phyloP scores from a whole-genome alignment of 37 sponge, comb jelly and placozoan species.

The Geodia barretti region DNA sequence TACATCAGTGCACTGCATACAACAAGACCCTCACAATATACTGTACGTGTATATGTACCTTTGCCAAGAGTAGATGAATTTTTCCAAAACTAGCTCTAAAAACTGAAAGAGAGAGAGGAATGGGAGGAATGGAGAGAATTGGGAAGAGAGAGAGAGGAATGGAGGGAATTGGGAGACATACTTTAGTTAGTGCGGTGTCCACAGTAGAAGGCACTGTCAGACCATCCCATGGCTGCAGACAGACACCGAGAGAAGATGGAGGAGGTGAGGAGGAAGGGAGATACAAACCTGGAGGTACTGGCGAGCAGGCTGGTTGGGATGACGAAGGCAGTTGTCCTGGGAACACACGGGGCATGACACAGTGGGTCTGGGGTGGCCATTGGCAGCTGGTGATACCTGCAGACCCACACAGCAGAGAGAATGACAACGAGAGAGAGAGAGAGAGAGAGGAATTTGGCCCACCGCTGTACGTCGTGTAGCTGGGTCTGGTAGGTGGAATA shows the following conservation, averaged over 20 bases:
- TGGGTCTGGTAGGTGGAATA: constrained; percentile 6
- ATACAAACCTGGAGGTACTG: constrained; percentile 13
- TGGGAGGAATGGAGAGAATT: not conserved
- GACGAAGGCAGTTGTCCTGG: constrained; percentile 1
- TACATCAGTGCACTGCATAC: too few relatives aligned
- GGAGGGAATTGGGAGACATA: not conserved
- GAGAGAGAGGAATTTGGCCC: not conserved
- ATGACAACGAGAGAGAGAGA: not conserved
- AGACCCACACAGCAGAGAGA: not conserved
- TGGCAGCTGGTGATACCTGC: not conserved
- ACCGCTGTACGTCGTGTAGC: not conserved
- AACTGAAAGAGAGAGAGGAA: constrained; percentile 27
- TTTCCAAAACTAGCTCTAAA: constrained; percentile 54
- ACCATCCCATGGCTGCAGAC: constrained; percentile 48
- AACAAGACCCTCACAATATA: too few relatives aligned
- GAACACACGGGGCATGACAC: constrained; percentile 18
- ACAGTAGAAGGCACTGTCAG: constrained; percentile 23
- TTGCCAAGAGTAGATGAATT: constrained; percentile 68
- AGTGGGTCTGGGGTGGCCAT: not conserved
- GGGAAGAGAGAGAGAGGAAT: not conserved
- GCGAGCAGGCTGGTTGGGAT: not conserved
- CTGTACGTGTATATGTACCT: constrained; percentile 24
- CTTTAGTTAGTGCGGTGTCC: constrained; percentile 39
- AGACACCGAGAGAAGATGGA: not conserved
- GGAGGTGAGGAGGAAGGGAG: not conserved